A percentile compares a stretch with the other conserved stretches of the same genome.
Evolutionary conservation across 1,140 invertebrate genomes (phyloP).

Genomic region (Magallana angulata): DNA sequence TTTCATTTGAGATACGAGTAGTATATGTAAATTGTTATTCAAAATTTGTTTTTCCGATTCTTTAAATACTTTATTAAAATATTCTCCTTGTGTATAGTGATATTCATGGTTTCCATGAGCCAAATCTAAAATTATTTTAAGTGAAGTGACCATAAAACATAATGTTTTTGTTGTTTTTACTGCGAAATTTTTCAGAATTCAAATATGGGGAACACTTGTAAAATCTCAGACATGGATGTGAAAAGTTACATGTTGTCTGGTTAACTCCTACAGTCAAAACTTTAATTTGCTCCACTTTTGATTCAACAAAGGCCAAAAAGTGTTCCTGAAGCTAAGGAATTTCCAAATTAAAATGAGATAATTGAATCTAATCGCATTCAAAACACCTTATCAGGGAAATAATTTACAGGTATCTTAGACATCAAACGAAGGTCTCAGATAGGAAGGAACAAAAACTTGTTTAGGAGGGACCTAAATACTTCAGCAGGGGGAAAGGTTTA

Average conservation of each 20-base stretch:
- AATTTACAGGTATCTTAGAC: conserved; percentile 27
- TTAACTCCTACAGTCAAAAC: no score
- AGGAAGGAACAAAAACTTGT: neutral
- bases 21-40: no score
- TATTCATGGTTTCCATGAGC: neutral
- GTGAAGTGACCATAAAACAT: neutral
- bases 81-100: neutral
- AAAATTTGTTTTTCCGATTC: neutral
- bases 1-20: no score
- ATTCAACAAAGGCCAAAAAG: no score
- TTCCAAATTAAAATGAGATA: conserved; percentile 30
- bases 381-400: conserved; percentile 29
- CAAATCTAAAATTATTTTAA: neutral
- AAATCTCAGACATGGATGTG: neutral
- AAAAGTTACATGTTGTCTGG: neutral
- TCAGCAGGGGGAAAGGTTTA: neutral
- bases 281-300: no score
- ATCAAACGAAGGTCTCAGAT: neutral
- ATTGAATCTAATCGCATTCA: conserved; percentile 34
- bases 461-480: conserved; percentile 13
- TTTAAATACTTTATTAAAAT: neutral
- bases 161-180: neutral
- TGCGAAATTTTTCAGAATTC: neutral
- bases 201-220: neutral
- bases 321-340: neutral